Conservation (phyloP, 2,888 invertebrate genomes). For the Orthonevra nobilis region DNA sequence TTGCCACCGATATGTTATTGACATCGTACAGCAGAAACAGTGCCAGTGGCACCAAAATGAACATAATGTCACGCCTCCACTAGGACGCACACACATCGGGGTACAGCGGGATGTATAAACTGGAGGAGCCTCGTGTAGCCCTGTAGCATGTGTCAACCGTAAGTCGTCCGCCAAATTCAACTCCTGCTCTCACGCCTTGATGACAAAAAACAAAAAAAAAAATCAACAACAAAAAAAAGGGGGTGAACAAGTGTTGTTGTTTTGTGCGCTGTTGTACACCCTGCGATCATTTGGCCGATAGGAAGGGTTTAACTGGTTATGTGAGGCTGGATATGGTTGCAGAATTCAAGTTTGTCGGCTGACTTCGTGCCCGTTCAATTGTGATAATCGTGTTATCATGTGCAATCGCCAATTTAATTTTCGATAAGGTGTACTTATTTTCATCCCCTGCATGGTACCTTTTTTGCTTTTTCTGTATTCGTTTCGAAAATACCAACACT, state of each 20-base stretch:
- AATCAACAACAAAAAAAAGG: no score
- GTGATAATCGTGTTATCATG: constrained; percentile 72
- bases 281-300: background rate
- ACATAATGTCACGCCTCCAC: constrained; percentile 51
- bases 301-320: background rate
- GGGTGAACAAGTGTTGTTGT: constrained; percentile 34
- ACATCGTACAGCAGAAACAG: constrained; percentile 46
- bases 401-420: constrained; percentile 73
- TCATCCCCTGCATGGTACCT: constrained; percentile 37
- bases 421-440: constrained; percentile 71
- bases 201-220: no score
- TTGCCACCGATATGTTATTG: constrained; percentile 59
- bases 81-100: constrained; percentile 13
- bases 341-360: constrained; percentile 69
- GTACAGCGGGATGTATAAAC: background rate
- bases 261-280: background rate
- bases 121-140: constrained; percentile 1
- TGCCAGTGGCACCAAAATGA: constrained; percentile 56
- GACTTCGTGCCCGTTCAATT: constrained; percentile 71
- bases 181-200: constrained; percentile 28
- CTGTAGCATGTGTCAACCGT: constrained; percentile 43
- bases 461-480: constrained; percentile 23
- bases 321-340: constrained; percentile 13
- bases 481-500: constrained; percentile 6
- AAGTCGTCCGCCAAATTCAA: constrained; percentile 56